phyloP scores from a whole-genome alignment of 2,113 vertebrate species.

The Cricetomys ansorgei region DNA sequence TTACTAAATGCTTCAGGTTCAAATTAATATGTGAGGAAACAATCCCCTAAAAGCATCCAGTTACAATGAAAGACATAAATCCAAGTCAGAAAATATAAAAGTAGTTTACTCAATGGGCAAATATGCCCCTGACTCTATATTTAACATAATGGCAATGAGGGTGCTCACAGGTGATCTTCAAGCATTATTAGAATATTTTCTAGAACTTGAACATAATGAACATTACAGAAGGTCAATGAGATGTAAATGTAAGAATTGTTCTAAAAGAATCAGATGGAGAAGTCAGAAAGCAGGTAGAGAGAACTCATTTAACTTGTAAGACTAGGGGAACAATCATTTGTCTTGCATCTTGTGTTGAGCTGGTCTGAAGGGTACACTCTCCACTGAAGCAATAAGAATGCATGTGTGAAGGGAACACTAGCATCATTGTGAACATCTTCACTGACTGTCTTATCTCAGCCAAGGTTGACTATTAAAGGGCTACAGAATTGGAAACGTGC shows the following conservation, averaged over 20 bases:
- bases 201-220: not conserved
- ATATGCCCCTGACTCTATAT: not conserved
- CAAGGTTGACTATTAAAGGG: not conserved
- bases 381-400: not conserved
- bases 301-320: not conserved
- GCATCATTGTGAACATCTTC: not conserved
- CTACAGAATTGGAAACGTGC: rapidly evolving
- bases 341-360: not conserved
- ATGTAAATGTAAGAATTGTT: not conserved
- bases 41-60: not conserved
- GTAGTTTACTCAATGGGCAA: not conserved
- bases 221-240: not conserved
- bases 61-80: not conserved
- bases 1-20: not conserved
- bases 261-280: not conserved
- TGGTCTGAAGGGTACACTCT: not conserved
- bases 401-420: rapidly evolving
- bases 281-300: not conserved
- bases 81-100: not conserved
- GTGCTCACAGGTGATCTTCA: not conserved
- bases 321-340: not conserved
- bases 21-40: not conserved
- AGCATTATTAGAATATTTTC: not conserved
- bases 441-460: not conserved
- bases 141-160: not conserved